Evolutionary conservation across 2,113 vertebrate genomes (phyloP), one percentile per base, ranked within the genome.

Genomic region (Malurus melanocephalus): DNA sequence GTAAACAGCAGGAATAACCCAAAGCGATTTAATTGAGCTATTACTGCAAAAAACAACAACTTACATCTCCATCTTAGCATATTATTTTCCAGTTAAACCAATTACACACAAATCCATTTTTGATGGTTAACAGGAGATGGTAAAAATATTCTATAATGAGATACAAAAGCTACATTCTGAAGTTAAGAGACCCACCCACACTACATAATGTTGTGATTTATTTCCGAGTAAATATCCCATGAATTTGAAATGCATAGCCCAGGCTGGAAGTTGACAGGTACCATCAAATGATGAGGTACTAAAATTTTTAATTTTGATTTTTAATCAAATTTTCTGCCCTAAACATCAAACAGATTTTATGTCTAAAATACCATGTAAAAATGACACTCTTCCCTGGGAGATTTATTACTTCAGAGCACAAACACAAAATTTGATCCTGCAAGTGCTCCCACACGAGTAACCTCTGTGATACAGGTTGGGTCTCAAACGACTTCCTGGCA

Each of bases 271-370:
- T 68, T 96, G 92, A 95, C 95, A 95, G 90, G 91, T 93, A 95
- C 64, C 74, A 91, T 88, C 93, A 94, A 93, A 95, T 94, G 88
- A 95, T 20, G 87, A 83, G 89, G 92, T 80, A 93, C 69, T 95
- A 96, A 96, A 96, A 94, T 78, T 89, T 96, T 95, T 94, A 89
- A 94, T 95, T 96, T 90, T 3, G 38, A 94, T 88, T 93, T 96
- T 94, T 94, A 93, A 94, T 94, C 90, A 94, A 73, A 92, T 92
- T 95, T 96, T 79, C 56, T 89, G 80, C 46, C 60, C 72, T 79
- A 87, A 87, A 85, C 85, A 89, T 87, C 88, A 91, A 94, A 89
- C 87, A 92, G 92, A 94, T 89, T 94, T 94, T 85, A 94, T 48
- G 62, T 85, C 90, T 90, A 85, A 95, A 95, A 95, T 35, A 67